Base-by-base conservation (phyloP, 2,797 vertebrate genomes). In the Darevskia mixta region DNA sequence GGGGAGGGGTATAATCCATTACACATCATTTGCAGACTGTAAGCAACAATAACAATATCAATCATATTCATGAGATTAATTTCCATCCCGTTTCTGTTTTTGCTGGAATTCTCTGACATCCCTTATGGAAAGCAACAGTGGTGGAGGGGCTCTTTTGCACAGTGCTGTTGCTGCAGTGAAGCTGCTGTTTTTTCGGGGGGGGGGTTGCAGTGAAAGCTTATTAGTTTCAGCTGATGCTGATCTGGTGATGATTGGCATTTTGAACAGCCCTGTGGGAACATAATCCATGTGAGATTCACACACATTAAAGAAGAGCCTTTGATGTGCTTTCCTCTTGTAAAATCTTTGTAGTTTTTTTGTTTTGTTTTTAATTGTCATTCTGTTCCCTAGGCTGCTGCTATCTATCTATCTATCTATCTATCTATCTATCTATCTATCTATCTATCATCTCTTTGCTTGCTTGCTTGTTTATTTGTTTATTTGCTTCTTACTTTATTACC, bases 251-350 rank as follows among this genome's bases (percentile, higher is more conserved):
- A 92, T 84, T 90, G 89, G 86, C 78, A 1, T 91, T 90, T 79
- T 91, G 87, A 93, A 86, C 83, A 90, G 88, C 87, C 86, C 79
- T 93, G 90, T 82, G 88, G 91, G 61, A 90, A 86, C 88, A 72
- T 32, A 55, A 92, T 95, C 94, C 95, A 93, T 89, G 91, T 94
- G 91, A 93, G 93, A 93, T 93, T 93, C 80, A 79, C 0, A 0
- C 18, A 49, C 85, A 71, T 9, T 38, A 43, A 93, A 89, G 87
- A 90, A 41, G 88, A 89, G 81, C 45, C 86, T 89, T 92, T 90
- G 90, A 93, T 89, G 75, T 82, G 88, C 90, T 89, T 90, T 91
- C 77, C 89, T 18, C 78, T 90, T 86, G 49, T 87, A 83, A 91
- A 90, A 64, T 23, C 17, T 64, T 64, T 18, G 61, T 61, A 7